Percentiles rank a stretch among this genome's conserved stretches.
phyloP scores from a whole-genome alignment of 1,140 invertebrate genomes.

The Pseudachorutes palmiensis region DNA sequence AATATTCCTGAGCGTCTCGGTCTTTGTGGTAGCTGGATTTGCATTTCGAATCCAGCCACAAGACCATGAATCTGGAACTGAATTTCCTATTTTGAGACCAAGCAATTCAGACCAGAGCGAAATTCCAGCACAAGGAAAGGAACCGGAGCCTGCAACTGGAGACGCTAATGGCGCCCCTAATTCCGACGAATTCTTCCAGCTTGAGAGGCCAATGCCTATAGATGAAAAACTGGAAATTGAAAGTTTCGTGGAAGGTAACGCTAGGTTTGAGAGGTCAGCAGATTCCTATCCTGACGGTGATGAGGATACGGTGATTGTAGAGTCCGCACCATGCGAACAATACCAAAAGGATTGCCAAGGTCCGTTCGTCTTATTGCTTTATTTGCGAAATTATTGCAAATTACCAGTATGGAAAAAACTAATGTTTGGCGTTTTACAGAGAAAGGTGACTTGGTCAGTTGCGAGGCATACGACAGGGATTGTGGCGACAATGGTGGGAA shows the following conservation, averaged over 20 bases:
- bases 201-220: neutral
- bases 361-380: neutral
- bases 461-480: neutral
- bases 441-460: neutral
- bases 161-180: neutral
- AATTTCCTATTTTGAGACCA: neutral
- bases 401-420: too few species aligned
- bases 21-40: neutral
- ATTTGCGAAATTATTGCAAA: neutral
- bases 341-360: neutral
- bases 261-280: neutral
- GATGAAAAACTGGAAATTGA: too few species aligned
- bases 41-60: neutral
- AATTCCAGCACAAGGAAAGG: neutral
- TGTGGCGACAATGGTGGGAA: neutral
- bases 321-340: neutral
- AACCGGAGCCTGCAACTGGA: neutral
- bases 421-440: too few species aligned
- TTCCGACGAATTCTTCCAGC: neutral
- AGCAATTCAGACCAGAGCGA: neutral
- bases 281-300: conserved; percentile 3
- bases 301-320: neutral
- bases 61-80: neutral
- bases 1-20: neutral
- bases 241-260: too few species aligned